Evolutionary conservation across 1,140 invertebrate species (phyloP).

Genomic region (Brachionus manjavacas): DNA sequence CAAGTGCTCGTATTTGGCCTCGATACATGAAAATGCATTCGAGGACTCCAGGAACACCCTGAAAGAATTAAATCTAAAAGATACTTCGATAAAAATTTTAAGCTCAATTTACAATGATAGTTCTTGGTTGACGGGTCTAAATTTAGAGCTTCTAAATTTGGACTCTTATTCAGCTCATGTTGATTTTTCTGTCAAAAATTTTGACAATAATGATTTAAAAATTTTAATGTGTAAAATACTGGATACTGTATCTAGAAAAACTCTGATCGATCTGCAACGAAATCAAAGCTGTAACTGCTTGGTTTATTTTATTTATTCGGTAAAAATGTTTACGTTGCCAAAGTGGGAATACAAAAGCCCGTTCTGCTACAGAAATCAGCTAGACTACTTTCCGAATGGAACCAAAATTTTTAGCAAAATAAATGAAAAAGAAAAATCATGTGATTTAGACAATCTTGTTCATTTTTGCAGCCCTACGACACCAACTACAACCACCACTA

Average conservation of each 20-base stretch:
- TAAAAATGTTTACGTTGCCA: not conserved
- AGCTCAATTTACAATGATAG: not conserved
- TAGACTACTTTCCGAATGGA: not conserved
- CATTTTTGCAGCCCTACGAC: not conserved
- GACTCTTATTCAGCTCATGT: slow-evolving; percentile 11
- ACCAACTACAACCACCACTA: not conserved
- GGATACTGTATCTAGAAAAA: not conserved
- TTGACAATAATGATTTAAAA: not conserved
- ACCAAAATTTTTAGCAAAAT: not conserved
- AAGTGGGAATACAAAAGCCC: slow-evolving; percentile 29
- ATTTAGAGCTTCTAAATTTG: not conserved
- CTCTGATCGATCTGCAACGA: not conserved
- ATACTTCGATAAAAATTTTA: not conserved
- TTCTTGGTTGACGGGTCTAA: not conserved
- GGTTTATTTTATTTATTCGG: slow-evolving; percentile 4
- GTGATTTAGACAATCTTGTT: not conserved
- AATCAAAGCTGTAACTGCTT: slow-evolving; percentile 28
- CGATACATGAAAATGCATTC: not conserved
- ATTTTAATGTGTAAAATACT: not conserved
- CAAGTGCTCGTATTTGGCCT: not conserved
- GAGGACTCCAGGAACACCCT: not conserved
- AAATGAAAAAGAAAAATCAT: slow-evolving; percentile 1
- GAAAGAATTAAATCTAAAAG: slow-evolving; percentile 19
- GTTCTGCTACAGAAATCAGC: slow-evolving; percentile 3
- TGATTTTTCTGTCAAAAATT: not conserved